phyloP scores from a whole-genome alignment of 2,888 invertebrate species.

The Tubulanus polymorphus region DNA sequence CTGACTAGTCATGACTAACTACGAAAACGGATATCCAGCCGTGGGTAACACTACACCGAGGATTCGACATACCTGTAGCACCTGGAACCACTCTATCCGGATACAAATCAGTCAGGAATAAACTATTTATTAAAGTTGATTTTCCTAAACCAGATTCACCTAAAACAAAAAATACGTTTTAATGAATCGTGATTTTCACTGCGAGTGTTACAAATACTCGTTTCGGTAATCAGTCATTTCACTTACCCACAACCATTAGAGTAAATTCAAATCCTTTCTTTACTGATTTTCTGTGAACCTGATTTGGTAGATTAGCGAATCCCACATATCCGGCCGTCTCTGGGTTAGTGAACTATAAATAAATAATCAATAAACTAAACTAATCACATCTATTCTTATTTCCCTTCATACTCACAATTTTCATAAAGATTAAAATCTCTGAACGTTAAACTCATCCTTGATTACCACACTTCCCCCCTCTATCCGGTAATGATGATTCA shows the following conservation, averaged over 20 bases:
- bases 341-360: slow-evolving; percentile 53
- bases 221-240: background rate
- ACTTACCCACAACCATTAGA: slow-evolving; percentile 82
- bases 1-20: too few relatives aligned
- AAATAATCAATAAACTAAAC: slow-evolving; percentile 31
- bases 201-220: too few relatives aligned
- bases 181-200: too few relatives aligned
- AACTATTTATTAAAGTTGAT: slow-evolving; percentile 89
- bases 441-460: too few relatives aligned
- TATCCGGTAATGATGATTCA: too few relatives aligned
- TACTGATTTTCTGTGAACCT: slow-evolving; percentile 93
- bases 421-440: too few relatives aligned
- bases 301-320: slow-evolving; percentile 92
- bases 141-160: slow-evolving; percentile 90
- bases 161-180: slow-evolving; percentile 35
- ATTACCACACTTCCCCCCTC: too few relatives aligned
- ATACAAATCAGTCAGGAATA: slow-evolving; percentile 78
- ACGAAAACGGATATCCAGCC: too few relatives aligned
- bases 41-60: too few relatives aligned
- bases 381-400: too few relatives aligned
- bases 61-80: slow-evolving; percentile 64
- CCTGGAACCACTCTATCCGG: slow-evolving; percentile 75
- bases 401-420: too few relatives aligned
- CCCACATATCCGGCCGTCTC: slow-evolving; percentile 67
- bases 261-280: slow-evolving; percentile 98